A percentile compares a stretch with the other conserved stretches of the same genome.
Conservation (phyloP, 1,140 invertebrate species). For the Gerris buenoi region DNA sequence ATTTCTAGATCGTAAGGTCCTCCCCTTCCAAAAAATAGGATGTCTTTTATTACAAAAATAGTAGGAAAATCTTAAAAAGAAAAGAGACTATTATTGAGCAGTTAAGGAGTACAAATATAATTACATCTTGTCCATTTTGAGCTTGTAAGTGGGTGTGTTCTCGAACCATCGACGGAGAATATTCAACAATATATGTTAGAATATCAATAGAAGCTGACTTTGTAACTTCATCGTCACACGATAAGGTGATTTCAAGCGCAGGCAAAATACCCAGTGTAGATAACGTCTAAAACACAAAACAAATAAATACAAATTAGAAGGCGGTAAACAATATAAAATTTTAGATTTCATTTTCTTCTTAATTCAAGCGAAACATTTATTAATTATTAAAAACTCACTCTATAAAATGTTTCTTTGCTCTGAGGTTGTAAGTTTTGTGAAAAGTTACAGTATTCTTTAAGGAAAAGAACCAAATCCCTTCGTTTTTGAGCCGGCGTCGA, state of each 20-base stretch:
- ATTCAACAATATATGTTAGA: conserved; percentile 94
- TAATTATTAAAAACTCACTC: conserved; percentile 33
- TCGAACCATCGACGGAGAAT: conserved; percentile 89
- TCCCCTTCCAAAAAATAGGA: too few relatives aligned
- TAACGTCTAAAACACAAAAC: conserved; percentile 47
- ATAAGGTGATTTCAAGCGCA: conserved; percentile 84
- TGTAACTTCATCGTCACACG: conserved; percentile 80
- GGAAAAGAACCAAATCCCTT: conserved; percentile 87
- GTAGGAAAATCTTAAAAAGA: too few relatives aligned
- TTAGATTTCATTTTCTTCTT: too few relatives aligned
- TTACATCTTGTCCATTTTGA: conserved; percentile 72
- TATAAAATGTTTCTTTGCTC: conserved; percentile 93
- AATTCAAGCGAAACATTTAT: too few relatives aligned
- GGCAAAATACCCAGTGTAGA: conserved; percentile 83
- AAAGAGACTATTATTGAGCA: too few relatives aligned
- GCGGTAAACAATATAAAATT: background rate
- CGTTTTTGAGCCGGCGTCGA: conserved; percentile 68
- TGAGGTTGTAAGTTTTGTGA: conserved; percentile 94
- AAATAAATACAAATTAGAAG: conserved; percentile 2
- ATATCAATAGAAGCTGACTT: conserved; percentile 96
- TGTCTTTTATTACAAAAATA: too few relatives aligned
- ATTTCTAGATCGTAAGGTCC: too few relatives aligned
- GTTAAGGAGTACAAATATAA: too few relatives aligned
- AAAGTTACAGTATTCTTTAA: conserved; percentile 99
- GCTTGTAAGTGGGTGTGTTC: conserved; percentile 90